Evolutionary conservation across 2,797 vertebrate species (phyloP).

Genomic region (Aldrovandia affinis): DNA sequence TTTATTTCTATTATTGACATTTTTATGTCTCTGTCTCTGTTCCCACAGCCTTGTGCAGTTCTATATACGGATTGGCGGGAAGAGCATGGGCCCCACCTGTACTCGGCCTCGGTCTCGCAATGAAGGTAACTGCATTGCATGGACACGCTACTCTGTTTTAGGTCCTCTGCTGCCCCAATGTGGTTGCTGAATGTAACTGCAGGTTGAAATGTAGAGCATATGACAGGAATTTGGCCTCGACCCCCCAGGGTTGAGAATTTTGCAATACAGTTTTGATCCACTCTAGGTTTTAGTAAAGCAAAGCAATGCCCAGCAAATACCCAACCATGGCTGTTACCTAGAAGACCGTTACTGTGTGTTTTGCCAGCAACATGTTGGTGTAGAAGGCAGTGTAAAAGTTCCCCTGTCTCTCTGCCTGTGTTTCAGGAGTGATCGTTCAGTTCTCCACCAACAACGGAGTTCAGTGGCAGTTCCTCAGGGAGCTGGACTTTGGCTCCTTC

Average conservation of each 20-base stretch:
- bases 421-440: conserved; percentile 88
- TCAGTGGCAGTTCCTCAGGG: conserved; percentile 88
- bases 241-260: not conserved
- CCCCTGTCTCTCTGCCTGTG: conserved; percentile 25
- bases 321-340: not conserved
- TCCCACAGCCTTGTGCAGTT: conserved; percentile 87
- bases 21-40: conserved; percentile 26
- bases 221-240: not conserved
- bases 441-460: conserved; percentile 95
- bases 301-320: not conserved
- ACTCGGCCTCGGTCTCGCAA: conserved; percentile 88
- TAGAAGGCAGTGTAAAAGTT: not conserved
- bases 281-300: not conserved
- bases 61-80: conserved; percentile 94
- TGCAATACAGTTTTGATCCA: not conserved
- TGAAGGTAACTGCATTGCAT: conserved; percentile 80
- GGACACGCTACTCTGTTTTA: not conserved
- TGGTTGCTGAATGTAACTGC: conserved; percentile 44
- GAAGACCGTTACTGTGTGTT: not conserved
- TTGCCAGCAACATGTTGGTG: not conserved
- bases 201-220: not conserved
- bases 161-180: conserved; percentile 51
- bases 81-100: conserved; percentile 87
- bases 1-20: not conserved
- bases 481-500: conserved; percentile 92